Evolutionary conservation across 2,113 vertebrate species (phyloP).

Genomic region (Cyprinodon tularosa): DNA sequence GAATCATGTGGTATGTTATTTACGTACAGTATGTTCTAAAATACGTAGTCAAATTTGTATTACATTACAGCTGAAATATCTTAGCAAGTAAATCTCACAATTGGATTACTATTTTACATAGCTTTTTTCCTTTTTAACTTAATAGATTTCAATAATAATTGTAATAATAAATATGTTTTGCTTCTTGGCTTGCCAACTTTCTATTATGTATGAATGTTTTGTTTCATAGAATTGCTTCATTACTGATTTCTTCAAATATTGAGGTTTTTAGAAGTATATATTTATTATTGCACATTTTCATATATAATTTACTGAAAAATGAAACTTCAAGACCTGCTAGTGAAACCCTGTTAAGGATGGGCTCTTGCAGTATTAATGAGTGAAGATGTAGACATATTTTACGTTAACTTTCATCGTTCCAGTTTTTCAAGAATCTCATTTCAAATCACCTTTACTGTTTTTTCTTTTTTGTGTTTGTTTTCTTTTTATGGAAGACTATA

Average conservation of each 20-base stretch:
- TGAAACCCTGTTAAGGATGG: background rate
- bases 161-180: too few relatives aligned
- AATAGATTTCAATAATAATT: too few relatives aligned
- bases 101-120: background rate
- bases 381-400: background rate
- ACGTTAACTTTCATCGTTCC: background rate
- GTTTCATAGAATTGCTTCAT: background rate
- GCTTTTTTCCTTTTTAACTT: background rate
- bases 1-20: conserved; percentile 10
- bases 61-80: background rate
- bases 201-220: background rate
- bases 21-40: background rate
- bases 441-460: conserved; percentile 4
- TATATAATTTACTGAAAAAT: conserved; percentile 1
- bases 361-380: background rate
- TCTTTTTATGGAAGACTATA: conserved; percentile 21
- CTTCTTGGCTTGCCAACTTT: background rate
- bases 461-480: background rate
- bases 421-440: background rate
- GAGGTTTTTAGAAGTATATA: background rate
- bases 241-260: background rate
- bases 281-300: background rate
- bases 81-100: background rate
- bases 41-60: background rate
- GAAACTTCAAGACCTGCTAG: background rate